These are phyloP conservation scores for Orbicella faveolata DNA, from an alignment of 64 coral and sea anemone species.

Conservation along the genomic window DNA sequence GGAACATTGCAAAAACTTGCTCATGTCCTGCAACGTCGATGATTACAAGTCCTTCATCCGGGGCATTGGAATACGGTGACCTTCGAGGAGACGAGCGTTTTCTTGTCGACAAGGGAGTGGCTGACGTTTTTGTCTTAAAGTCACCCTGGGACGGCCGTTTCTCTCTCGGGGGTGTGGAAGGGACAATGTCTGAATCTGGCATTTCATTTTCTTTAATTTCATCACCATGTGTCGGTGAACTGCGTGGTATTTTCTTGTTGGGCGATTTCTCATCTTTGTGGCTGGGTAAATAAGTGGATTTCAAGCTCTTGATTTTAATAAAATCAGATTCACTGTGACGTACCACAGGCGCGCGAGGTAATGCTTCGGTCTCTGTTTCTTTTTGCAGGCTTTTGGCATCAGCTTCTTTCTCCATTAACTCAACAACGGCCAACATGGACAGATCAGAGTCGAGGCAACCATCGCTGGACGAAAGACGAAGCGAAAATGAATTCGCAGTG, in stretches of 20 bases:
- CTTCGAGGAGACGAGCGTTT: background rate
- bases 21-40: slow-evolving; percentile 55
- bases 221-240: background rate
- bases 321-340: background rate
- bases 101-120: slow-evolving; percentile 21
- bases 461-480: slow-evolving; percentile 4
- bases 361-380: background rate
- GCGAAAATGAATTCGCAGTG: background rate
- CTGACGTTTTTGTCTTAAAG: slow-evolving; percentile 18
- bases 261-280: background rate
- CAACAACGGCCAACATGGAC: slow-evolving; percentile 44
- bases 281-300: background rate
- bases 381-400: background rate
- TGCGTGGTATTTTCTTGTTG: slow-evolving; percentile 3
- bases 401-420: slow-evolving; percentile 56
- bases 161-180: slow-evolving; percentile 13
- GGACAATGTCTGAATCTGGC: background rate
- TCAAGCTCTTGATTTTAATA: background rate
- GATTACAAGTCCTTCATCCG: slow-evolving; percentile 38
- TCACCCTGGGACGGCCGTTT: background rate
- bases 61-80: background rate
- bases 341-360: background rate
- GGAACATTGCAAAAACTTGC: slow-evolving; percentile 51
- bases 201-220: background rate
- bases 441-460: slow-evolving; percentile 48